These are phyloP conservation scores for Drosophila anomelani DNA, from an alignment of 2,888 invertebrate species.

Conservation along the genomic window DNA sequence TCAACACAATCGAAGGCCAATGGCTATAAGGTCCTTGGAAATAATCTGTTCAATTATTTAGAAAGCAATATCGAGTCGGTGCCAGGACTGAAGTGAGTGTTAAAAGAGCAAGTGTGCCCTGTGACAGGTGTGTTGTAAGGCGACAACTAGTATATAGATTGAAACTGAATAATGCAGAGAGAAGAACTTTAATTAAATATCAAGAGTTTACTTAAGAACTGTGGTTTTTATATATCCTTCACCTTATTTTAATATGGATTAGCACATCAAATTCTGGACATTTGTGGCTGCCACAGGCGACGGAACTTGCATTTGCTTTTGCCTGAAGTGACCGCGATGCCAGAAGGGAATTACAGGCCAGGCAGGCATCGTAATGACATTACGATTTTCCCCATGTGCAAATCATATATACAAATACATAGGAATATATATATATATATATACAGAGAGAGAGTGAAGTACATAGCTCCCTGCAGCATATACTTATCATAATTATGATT, in stretches of 20 bases:
- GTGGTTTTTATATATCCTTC: too few relatives aligned
- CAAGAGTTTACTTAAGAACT: too few relatives aligned
- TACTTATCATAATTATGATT: slow-evolving; percentile 46
- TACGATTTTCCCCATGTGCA: slow-evolving; percentile 1
- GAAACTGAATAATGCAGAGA: neutral
- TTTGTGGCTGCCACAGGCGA: neutral
- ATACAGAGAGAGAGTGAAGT: neutral
- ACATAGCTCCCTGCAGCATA: slow-evolving; percentile 7
- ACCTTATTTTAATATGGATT: neutral
- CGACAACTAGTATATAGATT: neutral
- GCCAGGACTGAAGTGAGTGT: neutral
- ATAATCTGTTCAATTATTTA: slow-evolving; percentile 19
- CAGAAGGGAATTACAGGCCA: slow-evolving; percentile 7
- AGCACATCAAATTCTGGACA: too few relatives aligned
- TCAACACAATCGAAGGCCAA: slow-evolving; percentile 12
- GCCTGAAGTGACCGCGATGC: slow-evolving; percentile 5
- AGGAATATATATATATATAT: neutral
- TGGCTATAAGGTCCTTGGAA: slow-evolving; percentile 4
- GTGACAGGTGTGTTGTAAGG: neutral
- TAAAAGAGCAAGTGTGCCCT: neutral
- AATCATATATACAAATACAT: neutral
- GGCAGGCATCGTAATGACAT: neutral
- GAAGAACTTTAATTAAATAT: too few relatives aligned
- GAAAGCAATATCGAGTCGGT: neutral
- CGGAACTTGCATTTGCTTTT: neutral